Evolutionary conservation across 2,888 invertebrate genomes (phyloP).

Genomic region (Hypsopygia costalis): DNA sequence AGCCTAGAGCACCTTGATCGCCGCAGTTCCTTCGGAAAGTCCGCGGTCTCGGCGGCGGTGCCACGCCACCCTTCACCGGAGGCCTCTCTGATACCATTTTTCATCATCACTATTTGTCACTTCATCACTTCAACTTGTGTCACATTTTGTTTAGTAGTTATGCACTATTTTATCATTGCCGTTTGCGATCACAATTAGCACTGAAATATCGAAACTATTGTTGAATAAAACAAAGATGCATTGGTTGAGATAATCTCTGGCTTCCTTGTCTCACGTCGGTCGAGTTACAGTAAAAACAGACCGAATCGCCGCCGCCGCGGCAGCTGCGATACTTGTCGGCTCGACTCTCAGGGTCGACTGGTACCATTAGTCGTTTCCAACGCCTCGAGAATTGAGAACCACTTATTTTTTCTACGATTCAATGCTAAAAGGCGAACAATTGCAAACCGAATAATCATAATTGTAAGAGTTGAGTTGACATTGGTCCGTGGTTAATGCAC

Average conservation of each 20-base stretch:
- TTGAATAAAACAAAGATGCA: slow-evolving; percentile 11
- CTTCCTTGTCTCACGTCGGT: slow-evolving; percentile 22
- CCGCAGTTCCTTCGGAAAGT: slow-evolving; percentile 80
- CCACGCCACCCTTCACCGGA: slow-evolving; percentile 61
- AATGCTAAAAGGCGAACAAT: slow-evolving; percentile 47
- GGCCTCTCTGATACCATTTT: slow-evolving; percentile 74
- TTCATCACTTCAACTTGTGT: slow-evolving; percentile 39
- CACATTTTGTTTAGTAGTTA: slow-evolving; percentile 7
- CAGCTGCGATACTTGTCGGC: slow-evolving; percentile 51
- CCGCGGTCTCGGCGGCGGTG: slow-evolving; percentile 65
- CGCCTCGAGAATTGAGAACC: slow-evolving; percentile 37
- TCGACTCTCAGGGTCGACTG: slow-evolving; percentile 68
- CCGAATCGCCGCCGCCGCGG: slow-evolving; percentile 48
- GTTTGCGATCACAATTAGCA: slow-evolving; percentile 25
- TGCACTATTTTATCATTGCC: slow-evolving; percentile 26
- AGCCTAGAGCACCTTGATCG: slow-evolving; percentile 75
- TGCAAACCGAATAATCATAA: slow-evolving; percentile 34
- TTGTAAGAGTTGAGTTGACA: slow-evolving; percentile 20
- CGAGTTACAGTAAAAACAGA: slow-evolving; percentile 35
- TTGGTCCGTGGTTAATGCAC: slow-evolving; percentile 22
- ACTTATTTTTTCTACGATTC: slow-evolving; percentile 57
- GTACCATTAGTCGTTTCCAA: slow-evolving; percentile 52
- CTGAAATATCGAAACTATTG: slow-evolving; percentile 12
- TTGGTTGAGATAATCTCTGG: neutral
- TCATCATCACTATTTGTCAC: slow-evolving; percentile 58